Evolutionary conservation across 1,140 invertebrate species (phyloP).

Genomic region (Temnothorax curvispinosus): DNA sequence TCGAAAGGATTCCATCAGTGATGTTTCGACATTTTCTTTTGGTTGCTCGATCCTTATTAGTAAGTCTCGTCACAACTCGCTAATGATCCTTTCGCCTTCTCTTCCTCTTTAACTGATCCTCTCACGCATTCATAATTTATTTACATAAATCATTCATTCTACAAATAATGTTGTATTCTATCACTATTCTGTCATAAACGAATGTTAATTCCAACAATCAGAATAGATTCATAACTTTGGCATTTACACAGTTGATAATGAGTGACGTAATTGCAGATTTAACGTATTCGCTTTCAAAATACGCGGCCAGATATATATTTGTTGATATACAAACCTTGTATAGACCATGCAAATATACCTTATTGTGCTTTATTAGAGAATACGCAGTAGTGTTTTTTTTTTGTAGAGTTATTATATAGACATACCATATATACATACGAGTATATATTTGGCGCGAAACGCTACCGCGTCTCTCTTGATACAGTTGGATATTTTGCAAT

Average conservation of each 20-base stretch:
- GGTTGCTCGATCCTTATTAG: conserved; percentile 72
- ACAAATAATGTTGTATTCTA: background rate
- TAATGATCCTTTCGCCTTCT: conserved; percentile 65
- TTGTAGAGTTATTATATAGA: background rate
- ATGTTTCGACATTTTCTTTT: conserved; percentile 76
- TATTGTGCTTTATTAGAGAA: background rate
- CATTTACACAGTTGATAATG: background rate
- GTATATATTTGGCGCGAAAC: background rate
- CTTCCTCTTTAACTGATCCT: background rate
- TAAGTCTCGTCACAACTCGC: conserved; percentile 76
- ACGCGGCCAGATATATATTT: no score
- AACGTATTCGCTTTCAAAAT: background rate
- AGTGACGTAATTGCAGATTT: background rate
- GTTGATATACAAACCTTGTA: no score
- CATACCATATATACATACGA: background rate
- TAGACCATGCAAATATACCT: background rate
- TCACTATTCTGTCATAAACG: background rate
- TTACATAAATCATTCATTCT: background rate
- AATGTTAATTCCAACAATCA: background rate
- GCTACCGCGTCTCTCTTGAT: background rate
- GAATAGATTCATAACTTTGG: background rate
- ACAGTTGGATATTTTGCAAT: background rate
- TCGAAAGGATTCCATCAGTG: conserved; percentile 65
- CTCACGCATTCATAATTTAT: background rate
- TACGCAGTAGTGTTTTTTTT: background rate